Base-by-base conservation (phyloP, 2,113 vertebrate species). In the Lipotes vexillifer region DNA sequence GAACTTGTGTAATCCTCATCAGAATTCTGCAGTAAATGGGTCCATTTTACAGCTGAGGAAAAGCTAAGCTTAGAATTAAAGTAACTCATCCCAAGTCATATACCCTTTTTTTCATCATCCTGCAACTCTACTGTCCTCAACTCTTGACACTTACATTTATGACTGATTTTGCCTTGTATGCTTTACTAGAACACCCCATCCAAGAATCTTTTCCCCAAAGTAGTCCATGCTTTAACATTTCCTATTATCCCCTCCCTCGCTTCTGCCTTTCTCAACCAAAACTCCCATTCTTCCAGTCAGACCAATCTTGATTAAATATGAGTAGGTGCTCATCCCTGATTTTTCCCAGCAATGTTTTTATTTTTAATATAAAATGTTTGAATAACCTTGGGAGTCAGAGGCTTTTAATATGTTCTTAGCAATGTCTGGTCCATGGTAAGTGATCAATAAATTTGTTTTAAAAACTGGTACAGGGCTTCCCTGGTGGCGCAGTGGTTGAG, bases 371-470 rank as follows among this genome's bases (percentile, higher is more conserved):
- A 77, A 94, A 93, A 71, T 75, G 23, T 55, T 61, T 78, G 83
- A 68, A 44, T 84, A 69, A 89, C 8, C 33, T 23, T 84, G 13
- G 23, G 78, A 88, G 49, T 83, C 61, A 78, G 72, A 46, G n/a
- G 10, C 23, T 93, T 80, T 92, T 88, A 69, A 20, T 86, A 65
- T 77, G 23, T 68, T 90, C 36, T 84, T 93, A 44, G 55, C 61
- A 46, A 17, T 66, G n/a, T 82, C 44, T 93, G 44, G 31, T 66
- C 55, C 65, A 25, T 61, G 38, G 46, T 83, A 90, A 94, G 41
- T 91, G 46, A 69, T 80, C 21, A 96, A 10, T 97, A 94, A 66
- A 82, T 94, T 96, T 93, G 33, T 91, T 96, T 94, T 41, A 78
- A 91, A 93, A 94, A 78, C 13, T 7, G 82, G 20, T 90, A 83